Percentiles rank a stretch among this genome's conserved stretches.
Evolutionary conservation across 2,888 invertebrate genomes (phyloP).

Genomic region (Timandra comae): DNA sequence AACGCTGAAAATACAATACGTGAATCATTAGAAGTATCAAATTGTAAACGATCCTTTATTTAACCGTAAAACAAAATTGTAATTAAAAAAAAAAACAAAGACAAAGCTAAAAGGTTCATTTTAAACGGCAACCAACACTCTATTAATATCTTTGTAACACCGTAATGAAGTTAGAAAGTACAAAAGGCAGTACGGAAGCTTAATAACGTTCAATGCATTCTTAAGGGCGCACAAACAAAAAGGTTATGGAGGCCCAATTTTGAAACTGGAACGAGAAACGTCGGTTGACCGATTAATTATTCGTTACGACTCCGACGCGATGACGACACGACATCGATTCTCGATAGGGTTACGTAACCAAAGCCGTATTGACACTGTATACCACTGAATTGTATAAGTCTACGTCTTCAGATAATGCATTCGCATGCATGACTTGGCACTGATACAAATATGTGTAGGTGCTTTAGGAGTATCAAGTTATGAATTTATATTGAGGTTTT

Average conservation of each 20-base stretch:
- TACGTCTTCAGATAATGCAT: constrained; percentile 8
- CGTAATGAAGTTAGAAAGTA: too few species aligned
- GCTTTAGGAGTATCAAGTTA: too few species aligned
- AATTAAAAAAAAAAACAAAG: too few species aligned
- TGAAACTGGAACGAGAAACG: constrained; percentile 47
- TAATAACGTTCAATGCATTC: constrained; percentile 17
- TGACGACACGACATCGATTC: constrained; percentile 49
- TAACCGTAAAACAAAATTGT: too few species aligned
- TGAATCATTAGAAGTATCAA: too few species aligned
- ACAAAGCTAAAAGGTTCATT: neutral
- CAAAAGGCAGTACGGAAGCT: constrained; percentile 4
- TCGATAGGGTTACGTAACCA: constrained; percentile 34
- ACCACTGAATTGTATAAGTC: constrained; percentile 7
- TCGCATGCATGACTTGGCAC: constrained; percentile 6
- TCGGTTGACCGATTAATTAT: constrained; percentile 69
- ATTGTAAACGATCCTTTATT: too few species aligned
- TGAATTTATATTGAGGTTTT: too few species aligned
- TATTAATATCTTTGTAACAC: neutral
- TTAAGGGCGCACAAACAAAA: constrained; percentile 19
- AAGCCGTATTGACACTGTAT: constrained; percentile 16
- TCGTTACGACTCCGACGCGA: constrained; percentile 50
- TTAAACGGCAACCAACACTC: neutral
- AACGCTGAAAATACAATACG: too few species aligned
- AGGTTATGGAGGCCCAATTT: constrained; percentile 37
- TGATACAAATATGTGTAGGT: constrained; percentile 8